These are phyloP conservation scores for Ennomos fuscantarius DNA, from an alignment of 2,888 invertebrate genomes.

Conservation along the genomic window DNA sequence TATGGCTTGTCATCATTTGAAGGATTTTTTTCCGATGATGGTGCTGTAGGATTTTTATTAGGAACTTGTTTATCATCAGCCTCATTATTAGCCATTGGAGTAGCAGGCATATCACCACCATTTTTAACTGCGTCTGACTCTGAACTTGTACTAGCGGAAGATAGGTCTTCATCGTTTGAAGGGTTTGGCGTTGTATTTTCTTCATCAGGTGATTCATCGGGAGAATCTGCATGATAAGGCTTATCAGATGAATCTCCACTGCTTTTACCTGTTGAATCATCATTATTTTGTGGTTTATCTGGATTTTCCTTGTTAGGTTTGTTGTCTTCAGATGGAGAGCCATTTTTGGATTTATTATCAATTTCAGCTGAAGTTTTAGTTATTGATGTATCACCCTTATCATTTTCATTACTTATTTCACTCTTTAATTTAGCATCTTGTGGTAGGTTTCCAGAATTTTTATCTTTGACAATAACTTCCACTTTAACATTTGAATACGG, in stretches of 20 bases:
- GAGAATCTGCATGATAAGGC: neutral
- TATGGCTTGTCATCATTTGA: neutral
- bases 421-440: slow-evolving; percentile 15
- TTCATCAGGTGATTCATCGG: neutral
- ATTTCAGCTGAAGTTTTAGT: slow-evolving; percentile 19
- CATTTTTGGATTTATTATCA: neutral
- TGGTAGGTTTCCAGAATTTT: slow-evolving; percentile 3
- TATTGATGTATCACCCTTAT: slow-evolving; percentile 14
- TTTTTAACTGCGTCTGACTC: too few relatives aligned
- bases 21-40: neutral
- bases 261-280: neutral
- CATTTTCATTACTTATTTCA: slow-evolving; percentile 18
- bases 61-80: neutral
- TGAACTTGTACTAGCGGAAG: too few relatives aligned
- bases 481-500: slow-evolving; percentile 14
- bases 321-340: neutral
- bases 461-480: slow-evolving; percentile 14
- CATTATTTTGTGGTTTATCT: neutral
- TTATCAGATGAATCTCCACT: neutral
- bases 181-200: neutral
- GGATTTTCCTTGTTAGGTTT: neutral
- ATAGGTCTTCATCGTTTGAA: too few relatives aligned
- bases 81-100: too few relatives aligned
- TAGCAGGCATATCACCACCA: too few relatives aligned
- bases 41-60: neutral